Percentiles rank a stretch among this genome's conserved stretches.
These are phyloP conservation scores for Sitta europaea DNA, from an alignment of 2,113 vertebrate species.

Conservation along the genomic window DNA sequence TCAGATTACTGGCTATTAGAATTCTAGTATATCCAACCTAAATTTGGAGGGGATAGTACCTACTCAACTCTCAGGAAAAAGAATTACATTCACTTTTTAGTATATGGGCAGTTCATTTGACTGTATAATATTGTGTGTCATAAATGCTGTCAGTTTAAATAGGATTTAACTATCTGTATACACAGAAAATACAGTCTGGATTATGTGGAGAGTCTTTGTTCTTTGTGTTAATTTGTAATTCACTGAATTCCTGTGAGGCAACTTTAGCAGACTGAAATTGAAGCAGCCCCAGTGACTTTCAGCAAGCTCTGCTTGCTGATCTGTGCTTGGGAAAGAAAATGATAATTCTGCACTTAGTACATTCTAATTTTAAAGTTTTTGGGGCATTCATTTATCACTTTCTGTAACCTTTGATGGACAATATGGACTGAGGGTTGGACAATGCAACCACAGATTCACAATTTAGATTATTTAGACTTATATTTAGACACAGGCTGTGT, in stretches of 20 bases:
- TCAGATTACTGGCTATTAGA: slow-evolving; percentile 38
- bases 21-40: not conserved
- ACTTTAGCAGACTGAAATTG: not conserved
- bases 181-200: not conserved
- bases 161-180: not conserved
- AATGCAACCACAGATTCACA: not conserved
- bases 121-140: not conserved
- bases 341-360: not conserved
- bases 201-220: not conserved
- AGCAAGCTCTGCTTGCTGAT: not conserved
- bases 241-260: not conserved
- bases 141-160: not conserved
- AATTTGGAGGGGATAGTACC: slow-evolving; percentile 13
- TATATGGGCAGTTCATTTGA: slow-evolving; percentile 30
- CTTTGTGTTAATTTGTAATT: not conserved
- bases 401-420: not conserved
- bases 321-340: not conserved
- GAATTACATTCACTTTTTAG: slow-evolving; percentile 15
- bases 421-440: not conserved
- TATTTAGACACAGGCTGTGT: not conserved
- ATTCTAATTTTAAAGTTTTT: not conserved
- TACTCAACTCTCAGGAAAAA: slow-evolving; percentile 35
- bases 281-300: not conserved
- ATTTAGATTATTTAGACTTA: not conserved
- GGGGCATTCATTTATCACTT: not conserved